Evolutionary conservation across 2,797 vertebrate genomes (phyloP), one percentile per base, ranked within the genome.

Genomic region (Morus bassanus): DNA sequence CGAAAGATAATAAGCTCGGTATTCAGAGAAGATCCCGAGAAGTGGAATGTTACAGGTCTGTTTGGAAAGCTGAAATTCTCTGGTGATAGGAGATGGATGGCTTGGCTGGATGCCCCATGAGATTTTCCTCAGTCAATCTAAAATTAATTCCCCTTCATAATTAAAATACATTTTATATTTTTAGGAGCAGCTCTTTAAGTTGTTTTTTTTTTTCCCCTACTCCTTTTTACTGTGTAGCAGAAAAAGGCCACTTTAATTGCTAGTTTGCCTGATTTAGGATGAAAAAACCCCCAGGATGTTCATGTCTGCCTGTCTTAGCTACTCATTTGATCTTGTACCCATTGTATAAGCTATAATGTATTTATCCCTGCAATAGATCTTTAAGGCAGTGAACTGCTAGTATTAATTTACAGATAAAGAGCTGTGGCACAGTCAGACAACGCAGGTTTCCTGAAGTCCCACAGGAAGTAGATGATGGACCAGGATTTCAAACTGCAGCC

Each of bases 121-220:
- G 82, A 92, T 95, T 94, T 93, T 94, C 61, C 76, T 95, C 87
- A 95, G 87, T 84, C 81, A 92, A 78, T 94, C 92, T 95, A 95
- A 97, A 96, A 97, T 94, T 95, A 97, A 96, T 97, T 94, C 85
- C 37, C 35, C 17, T 93, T 95, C 89, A 94, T 95, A 97, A 96
- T 96, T 97, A 94, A 96, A 96, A 94, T 91, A 88, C 39, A 70
- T 97, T 86, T 94, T 50, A 57, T 80, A 93, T 83, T 95, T 96
- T 96, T 92, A 93, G 94, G 65, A 93, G 41, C 18, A 84, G 57
- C 35, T 91, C 48, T 79, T 81, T 63, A 90, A 93, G 73, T 41
- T 17, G 45, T 7, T 45, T 59, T 48, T 35, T 31, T 9, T 35
- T 30, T 30, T 2, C 3, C 24, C 6, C 18, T 74, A 39, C 31